phyloP scores from a whole-genome alignment of 2,888 invertebrate genomes.

The Tetheella fluctuosa region DNA sequence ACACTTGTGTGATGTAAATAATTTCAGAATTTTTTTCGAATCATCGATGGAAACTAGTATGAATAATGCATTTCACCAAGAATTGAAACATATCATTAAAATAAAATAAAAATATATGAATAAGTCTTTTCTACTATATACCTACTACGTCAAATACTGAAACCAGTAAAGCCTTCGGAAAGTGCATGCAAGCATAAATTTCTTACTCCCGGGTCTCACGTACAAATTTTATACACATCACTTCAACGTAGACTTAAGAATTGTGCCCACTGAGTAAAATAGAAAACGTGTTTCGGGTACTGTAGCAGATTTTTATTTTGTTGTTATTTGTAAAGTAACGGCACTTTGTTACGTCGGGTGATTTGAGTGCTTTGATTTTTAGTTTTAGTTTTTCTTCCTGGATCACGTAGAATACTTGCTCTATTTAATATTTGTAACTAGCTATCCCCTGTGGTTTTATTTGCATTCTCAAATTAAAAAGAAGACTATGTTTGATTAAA shows the following conservation, averaged over 20 bases:
- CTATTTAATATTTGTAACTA: too few species aligned
- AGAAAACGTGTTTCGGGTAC: constrained; percentile 53
- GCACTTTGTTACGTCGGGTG: not conserved
- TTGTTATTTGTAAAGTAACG: constrained; percentile 18
- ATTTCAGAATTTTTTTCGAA: too few species aligned
- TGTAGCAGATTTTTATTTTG: constrained; percentile 25
- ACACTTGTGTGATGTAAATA: not conserved
- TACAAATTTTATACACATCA: constrained; percentile 54
- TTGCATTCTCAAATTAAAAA: too few species aligned
- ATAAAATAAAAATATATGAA: not conserved
- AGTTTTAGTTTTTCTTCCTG: not conserved
- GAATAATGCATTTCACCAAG: too few species aligned
- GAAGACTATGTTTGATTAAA: too few species aligned
- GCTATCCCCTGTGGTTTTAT: too few species aligned
- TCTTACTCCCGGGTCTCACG: constrained; percentile 30
- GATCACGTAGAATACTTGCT: not conserved
- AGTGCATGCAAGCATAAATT: constrained; percentile 33
- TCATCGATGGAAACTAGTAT: too few species aligned
- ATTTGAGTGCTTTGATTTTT: constrained; percentile 7
- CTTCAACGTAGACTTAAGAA: constrained; percentile 55
- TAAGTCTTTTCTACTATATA: too few species aligned
- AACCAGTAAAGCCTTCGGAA: constrained; percentile 15
- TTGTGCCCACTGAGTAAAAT: constrained; percentile 55
- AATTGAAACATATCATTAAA: not conserved
- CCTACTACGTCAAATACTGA: not conserved